These are phyloP conservation scores for Patella pellucida DNA, from an alignment of 2,888 invertebrate genomes.

Conservation along the genomic window DNA sequence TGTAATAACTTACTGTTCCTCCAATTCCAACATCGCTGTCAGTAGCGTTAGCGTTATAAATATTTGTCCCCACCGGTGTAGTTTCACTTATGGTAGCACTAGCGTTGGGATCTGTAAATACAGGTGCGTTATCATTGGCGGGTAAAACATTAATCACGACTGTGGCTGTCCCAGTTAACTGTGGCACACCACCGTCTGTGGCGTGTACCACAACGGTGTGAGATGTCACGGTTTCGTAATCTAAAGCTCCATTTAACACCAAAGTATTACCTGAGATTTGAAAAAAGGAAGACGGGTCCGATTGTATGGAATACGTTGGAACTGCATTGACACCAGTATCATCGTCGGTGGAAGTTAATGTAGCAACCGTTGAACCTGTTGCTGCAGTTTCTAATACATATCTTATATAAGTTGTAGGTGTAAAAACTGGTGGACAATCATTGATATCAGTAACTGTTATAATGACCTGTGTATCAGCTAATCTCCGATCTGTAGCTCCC, in stretches of 20 bases:
- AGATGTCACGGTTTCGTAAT: neutral
- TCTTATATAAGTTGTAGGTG: slow-evolving; percentile 90
- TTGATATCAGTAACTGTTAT: slow-evolving; percentile 92
- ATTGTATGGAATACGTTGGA: slow-evolving; percentile 34
- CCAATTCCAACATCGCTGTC: slow-evolving; percentile 46
- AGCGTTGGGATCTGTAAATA: neutral
- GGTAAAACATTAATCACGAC: neutral
- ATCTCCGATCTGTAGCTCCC: slow-evolving; percentile 32
- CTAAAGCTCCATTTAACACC: neutral
- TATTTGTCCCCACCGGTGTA: neutral
- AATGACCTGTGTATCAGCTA: slow-evolving; percentile 79
- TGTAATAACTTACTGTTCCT: slow-evolving; percentile 49
- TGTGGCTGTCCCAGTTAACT: neutral
- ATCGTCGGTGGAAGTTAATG: slow-evolving; percentile 44
- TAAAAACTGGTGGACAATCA: slow-evolving; percentile 93
- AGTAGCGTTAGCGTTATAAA: slow-evolving; percentile 16
- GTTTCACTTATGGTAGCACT: neutral
- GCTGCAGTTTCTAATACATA: slow-evolving; percentile 90
- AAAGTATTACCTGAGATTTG: neutral
- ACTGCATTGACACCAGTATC: slow-evolving; percentile 47
- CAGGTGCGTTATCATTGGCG: neutral
- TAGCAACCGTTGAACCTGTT: slow-evolving; percentile 36
- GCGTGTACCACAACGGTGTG: neutral
- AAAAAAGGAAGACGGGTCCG: slow-evolving; percentile 13
- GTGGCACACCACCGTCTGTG: neutral